These are phyloP conservation scores for Euproctis similis DNA, from an alignment of 2,888 invertebrate genomes.

Conservation along the genomic window DNA sequence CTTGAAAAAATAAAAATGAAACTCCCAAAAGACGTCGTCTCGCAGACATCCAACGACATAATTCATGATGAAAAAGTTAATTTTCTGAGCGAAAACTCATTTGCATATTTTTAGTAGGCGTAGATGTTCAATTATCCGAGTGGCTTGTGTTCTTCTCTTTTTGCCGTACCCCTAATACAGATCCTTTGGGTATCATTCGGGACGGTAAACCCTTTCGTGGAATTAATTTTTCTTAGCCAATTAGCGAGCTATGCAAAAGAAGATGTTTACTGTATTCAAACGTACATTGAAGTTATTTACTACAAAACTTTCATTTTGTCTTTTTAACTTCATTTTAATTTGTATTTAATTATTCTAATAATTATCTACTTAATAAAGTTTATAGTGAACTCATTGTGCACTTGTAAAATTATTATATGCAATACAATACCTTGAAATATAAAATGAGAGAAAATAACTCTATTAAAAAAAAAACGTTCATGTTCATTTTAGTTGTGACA, in stretches of 20 bases:
- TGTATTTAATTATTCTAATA: no score
- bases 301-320: no score
- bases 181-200: conserved; percentile 55
- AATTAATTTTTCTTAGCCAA: conserved; percentile 75
- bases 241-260: conserved; percentile 56
- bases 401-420: no score
- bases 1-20: no score
- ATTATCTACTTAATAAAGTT: no score
- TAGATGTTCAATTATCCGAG: conserved; percentile 65
- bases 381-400: no score
- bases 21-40: conserved; percentile 63
- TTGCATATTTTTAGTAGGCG: conserved; percentile 72
- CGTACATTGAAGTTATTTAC: no score
- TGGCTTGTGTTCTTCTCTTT: conserved; percentile 53
- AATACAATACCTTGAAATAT: no score
- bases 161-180: conserved; percentile 41
- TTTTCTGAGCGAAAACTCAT: conserved; percentile 61
- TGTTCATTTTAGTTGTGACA: no score
- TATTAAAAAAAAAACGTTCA: no score
- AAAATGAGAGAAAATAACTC: no score
- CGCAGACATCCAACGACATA: conserved; percentile 69
- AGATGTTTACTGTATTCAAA: conserved; percentile 42
- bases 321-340: no score
- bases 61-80: conserved; percentile 76
- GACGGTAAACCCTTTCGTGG: conserved; percentile 55